Conservation (phyloP, 1,140 invertebrate species). For the Microplitis demolitor region DNA sequence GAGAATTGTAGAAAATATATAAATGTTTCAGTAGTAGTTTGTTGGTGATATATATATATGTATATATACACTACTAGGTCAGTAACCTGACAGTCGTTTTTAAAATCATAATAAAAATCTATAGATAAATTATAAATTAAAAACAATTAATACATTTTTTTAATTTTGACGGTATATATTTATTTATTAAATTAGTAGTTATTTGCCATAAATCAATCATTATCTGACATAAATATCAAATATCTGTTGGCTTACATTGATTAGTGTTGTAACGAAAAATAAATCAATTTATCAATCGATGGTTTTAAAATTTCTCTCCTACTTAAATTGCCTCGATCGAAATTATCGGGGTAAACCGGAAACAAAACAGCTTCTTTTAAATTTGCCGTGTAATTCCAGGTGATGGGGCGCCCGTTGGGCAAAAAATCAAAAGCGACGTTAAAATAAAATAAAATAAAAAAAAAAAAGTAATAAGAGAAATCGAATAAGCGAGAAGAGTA, state of each 20-base stretch:
- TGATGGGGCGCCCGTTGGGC: background rate
- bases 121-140: background rate
- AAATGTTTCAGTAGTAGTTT: background rate
- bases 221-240: slow-evolving; percentile 11
- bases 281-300: slow-evolving; percentile 2
- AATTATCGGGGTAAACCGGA: background rate
- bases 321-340: background rate
- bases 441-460: background rate
- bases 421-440: background rate
- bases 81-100: background rate
- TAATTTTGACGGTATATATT: too few relatives aligned
- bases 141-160: too few relatives aligned
- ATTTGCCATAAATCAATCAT: background rate
- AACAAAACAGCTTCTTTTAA: background rate
- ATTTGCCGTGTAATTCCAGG: background rate
- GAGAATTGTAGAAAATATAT: slow-evolving; percentile 20
- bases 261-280: slow-evolving; percentile 2
- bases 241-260: background rate
- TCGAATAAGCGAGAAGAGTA: too few relatives aligned
- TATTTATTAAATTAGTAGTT: too few relatives aligned
- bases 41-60: background rate
- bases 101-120: background rate
- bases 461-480: background rate
- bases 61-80: too few relatives aligned
- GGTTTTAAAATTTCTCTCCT: too few relatives aligned